Percentiles rank a stretch among this genome's conserved stretches.
These are phyloP conservation scores for Drosophila lacicola DNA, from an alignment of 2,888 invertebrate genomes.

Conservation along the genomic window DNA sequence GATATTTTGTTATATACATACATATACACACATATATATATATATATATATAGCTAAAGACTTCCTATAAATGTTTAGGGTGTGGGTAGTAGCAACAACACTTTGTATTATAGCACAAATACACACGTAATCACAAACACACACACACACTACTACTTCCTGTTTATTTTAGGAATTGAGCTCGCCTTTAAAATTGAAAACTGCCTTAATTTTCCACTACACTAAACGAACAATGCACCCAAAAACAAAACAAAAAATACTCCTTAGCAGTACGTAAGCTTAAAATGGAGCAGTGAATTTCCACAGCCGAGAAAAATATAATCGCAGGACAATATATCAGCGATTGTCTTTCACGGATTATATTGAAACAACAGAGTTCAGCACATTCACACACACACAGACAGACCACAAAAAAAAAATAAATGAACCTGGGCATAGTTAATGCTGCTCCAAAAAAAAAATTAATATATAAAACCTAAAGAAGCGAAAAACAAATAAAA, in stretches of 20 bases:
- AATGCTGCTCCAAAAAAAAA: constrained; percentile 33
- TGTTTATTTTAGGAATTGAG: constrained; percentile 58
- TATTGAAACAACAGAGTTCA: constrained; percentile 26
- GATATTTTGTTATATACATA: constrained; percentile 52
- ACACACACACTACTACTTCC: constrained; percentile 61
- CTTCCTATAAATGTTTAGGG: constrained; percentile 78
- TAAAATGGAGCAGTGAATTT: constrained; percentile 22
- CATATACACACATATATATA: constrained; percentile 25
- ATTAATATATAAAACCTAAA: constrained; percentile 3
- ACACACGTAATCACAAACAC: constrained; percentile 48
- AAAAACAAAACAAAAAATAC: constrained; percentile 54
- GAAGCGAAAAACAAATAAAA: constrained; percentile 20
- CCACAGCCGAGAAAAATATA: constrained; percentile 26
- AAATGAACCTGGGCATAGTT: constrained; percentile 9
- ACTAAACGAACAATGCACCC: constrained; percentile 69
- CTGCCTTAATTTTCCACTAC: constrained; percentile 68
- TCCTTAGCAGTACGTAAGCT: constrained; percentile 58
- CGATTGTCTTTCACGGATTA: constrained; percentile 65
- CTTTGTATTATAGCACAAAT: constrained; percentile 77
- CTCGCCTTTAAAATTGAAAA: constrained; percentile 71
- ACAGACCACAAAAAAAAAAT: constrained; percentile 15
- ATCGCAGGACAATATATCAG: constrained; percentile 69
- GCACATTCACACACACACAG: constrained; percentile 51
- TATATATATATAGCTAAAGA: constrained; percentile 62
- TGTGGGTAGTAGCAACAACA: constrained; percentile 72